phyloP scores from a whole-genome alignment of 2,888 invertebrate species.

The Dryococelus australis region DNA sequence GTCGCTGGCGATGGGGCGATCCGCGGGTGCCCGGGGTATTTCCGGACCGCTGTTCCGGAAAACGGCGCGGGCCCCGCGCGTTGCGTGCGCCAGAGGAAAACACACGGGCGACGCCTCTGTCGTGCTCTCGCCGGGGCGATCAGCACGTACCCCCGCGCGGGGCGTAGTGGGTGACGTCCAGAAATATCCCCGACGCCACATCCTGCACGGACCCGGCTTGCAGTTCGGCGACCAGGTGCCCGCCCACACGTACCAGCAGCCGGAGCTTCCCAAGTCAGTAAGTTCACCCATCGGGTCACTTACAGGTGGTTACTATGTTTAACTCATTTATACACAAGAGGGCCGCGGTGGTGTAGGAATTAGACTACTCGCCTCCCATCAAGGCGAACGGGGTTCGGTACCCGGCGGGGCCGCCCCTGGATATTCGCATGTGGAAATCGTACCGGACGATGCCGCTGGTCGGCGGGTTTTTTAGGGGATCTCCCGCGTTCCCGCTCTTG shows the following conservation, averaged over 20 bases:
- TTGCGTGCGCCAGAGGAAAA: neutral
- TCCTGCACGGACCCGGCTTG: too few species aligned
- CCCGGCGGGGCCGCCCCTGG: too few species aligned
- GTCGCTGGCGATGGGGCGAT: neutral
- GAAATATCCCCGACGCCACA: neutral
- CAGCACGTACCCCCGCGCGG: neutral
- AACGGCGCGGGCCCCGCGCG: neutral
- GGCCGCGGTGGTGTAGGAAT: too few species aligned
- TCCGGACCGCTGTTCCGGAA: neutral
- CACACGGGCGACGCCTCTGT: neutral
- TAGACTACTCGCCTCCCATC: too few species aligned
- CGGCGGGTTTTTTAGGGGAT: too few species aligned
- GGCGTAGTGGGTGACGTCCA: neutral
- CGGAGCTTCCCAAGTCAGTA: neutral
- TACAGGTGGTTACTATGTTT: too few species aligned
- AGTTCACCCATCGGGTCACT: too few species aligned
- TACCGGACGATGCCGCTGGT: too few species aligned
- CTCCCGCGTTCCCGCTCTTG: too few species aligned
- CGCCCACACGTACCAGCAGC: neutral
- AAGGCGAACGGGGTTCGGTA: too few species aligned
- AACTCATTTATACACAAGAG: too few species aligned
- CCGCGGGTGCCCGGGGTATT: neutral
- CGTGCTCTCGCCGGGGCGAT: neutral
- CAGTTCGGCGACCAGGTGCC: conserved; percentile 6
- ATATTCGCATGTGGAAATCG: too few species aligned